These are phyloP conservation scores for Agrochola lychnidis DNA, from an alignment of 2,888 invertebrate genomes.

Conservation along the genomic window DNA sequence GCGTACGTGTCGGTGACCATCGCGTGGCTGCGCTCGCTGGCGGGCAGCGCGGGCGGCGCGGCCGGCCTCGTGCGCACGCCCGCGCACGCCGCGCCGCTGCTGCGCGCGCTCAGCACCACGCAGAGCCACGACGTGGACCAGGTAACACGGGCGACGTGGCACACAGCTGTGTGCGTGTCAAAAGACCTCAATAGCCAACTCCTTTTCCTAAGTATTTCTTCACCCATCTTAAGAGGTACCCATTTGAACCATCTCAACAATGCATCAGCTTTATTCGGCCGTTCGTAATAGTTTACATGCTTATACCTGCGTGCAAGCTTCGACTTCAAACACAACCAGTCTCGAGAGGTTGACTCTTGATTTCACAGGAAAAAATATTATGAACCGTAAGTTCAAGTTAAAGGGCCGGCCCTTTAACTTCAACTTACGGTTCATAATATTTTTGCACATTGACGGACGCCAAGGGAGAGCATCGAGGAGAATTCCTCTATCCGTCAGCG, in stretches of 20 bases:
- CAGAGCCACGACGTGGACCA: background rate
- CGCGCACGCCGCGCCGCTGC: constrained; percentile 78
- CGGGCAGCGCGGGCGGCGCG: constrained; percentile 57
- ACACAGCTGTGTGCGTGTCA: background rate
- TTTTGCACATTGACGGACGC: no score
- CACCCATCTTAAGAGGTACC: background rate
- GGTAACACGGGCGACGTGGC: constrained; percentile 67
- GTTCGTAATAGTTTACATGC: background rate
- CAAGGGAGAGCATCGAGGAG: no score
- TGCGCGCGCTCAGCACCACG: constrained; percentile 71
- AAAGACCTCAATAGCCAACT: background rate
- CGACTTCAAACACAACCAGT: background rate
- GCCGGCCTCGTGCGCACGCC: constrained; percentile 71
- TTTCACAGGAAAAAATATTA: background rate
- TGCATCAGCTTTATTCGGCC: background rate
- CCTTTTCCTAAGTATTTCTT: background rate
- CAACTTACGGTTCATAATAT: no score
- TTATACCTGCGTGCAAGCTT: background rate
- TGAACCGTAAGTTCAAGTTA: background rate
- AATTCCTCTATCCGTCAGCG: no score
- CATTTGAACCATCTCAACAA: background rate
- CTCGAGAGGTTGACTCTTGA: background rate
- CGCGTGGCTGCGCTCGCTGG: constrained; percentile 70
- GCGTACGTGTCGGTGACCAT: constrained; percentile 61
- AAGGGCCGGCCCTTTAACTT: no score